Percentiles rank a stretch among this genome's conserved stretches.
phyloP scores from a whole-genome alignment of 2,113 vertebrate species.

The Calypte anna region DNA sequence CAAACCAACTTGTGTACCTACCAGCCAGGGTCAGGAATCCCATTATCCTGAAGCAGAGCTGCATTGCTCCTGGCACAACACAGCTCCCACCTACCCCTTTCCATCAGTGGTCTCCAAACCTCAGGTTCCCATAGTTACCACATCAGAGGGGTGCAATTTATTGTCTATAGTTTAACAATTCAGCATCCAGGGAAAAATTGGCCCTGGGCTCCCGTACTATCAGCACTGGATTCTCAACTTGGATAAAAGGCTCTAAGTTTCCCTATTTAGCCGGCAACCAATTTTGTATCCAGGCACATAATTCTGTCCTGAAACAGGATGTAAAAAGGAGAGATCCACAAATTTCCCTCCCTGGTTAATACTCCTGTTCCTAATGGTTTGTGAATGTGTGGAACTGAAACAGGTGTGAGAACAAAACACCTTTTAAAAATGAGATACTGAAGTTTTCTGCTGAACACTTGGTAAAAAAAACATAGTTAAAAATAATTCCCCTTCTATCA shows the following conservation, averaged over 20 bases:
- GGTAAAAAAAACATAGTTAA: neutral
- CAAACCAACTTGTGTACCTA: neutral
- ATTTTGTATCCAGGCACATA: neutral
- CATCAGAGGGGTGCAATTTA: neutral
- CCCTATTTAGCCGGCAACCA: neutral
- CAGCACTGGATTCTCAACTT: neutral
- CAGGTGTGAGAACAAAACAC: neutral
- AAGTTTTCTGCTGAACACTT: neutral
- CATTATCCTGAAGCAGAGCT: neutral
- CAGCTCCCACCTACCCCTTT: neutral
- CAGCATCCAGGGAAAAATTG: neutral
- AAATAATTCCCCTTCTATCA: neutral
- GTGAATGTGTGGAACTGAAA: neutral
- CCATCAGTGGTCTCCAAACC: neutral
- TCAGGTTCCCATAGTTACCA: neutral
- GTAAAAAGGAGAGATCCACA: fast-evolving
- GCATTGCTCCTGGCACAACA: fast-evolving
- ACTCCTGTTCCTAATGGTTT: neutral
- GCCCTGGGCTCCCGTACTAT: neutral
- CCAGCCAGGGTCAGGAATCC: fast-evolving
- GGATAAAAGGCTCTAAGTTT: neutral
- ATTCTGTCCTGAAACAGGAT: neutral
- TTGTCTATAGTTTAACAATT: fast-evolving
- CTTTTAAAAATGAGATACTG: neutral
- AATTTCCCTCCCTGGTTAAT: neutral